Evolutionary conservation across 2,797 vertebrate species (phyloP).

Genomic region (Linurgus olivaceus): DNA sequence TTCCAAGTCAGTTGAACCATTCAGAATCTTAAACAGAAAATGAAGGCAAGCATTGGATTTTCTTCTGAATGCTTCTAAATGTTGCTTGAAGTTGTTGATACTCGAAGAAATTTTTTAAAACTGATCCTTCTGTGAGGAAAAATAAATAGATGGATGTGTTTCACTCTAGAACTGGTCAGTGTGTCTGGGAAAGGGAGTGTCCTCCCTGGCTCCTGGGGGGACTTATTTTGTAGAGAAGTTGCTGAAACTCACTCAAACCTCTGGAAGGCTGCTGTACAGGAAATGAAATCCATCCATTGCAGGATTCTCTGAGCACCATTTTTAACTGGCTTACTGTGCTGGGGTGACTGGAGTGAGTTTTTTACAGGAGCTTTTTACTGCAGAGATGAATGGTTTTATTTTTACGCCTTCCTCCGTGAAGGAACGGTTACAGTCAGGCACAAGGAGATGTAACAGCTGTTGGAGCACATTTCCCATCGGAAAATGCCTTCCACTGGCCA

Average conservation of each 20-base stretch:
- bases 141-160: neutral
- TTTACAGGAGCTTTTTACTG: neutral
- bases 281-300: neutral
- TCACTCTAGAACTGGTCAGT: neutral
- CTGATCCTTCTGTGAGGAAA: neutral
- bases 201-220: neutral
- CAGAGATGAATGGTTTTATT: neutral
- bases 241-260: neutral
- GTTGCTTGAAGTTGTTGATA: neutral
- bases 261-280: neutral
- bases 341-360: neutral
- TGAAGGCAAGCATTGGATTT: neutral
- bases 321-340: neutral
- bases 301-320: neutral
- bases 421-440: neutral
- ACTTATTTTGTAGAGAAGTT: neutral
- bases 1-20: neutral
- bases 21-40: neutral
- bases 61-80: neutral
- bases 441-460: conserved; percentile 27
- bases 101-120: neutral
- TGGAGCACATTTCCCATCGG: conserved; percentile 14
- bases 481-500: conserved; percentile 41
- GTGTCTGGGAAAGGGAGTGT: neutral
- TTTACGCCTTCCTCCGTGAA: neutral